Percentiles rank a stretch among this genome's conserved stretches.
These are phyloP conservation scores for Thermophis baileyi DNA, from an alignment of 2,113 vertebrate species.

Conservation along the genomic window DNA sequence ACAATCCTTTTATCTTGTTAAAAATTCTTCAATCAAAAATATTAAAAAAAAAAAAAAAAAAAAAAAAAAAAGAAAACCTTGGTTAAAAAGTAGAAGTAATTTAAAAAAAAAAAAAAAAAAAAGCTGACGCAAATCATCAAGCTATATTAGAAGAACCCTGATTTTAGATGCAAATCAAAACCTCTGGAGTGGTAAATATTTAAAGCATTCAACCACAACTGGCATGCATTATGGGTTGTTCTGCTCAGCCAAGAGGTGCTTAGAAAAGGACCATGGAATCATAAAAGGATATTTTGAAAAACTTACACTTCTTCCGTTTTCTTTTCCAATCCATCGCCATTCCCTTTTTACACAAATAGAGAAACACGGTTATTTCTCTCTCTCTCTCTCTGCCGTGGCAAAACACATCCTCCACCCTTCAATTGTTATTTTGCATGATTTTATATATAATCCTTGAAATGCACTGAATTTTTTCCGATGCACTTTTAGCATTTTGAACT, in stretches of 20 bases:
- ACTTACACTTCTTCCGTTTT: slow-evolving; percentile 86
- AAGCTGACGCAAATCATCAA: not conserved
- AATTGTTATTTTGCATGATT: not conserved
- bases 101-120: not conserved
- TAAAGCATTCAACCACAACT: not conserved
- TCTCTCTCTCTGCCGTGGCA: not conserved
- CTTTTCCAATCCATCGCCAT: slow-evolving; percentile 68
- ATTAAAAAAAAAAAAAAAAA: too few relatives aligned
- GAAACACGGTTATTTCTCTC: rapidly evolving
- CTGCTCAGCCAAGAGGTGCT: not conserved
- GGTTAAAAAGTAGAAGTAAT: too few relatives aligned
- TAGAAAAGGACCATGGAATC: not conserved
- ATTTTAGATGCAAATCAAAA: not conserved
- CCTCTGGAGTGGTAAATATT: not conserved
- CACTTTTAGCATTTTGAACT: not conserved
- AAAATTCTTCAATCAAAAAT: not conserved
- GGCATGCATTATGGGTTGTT: not conserved
- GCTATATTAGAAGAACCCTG: not conserved
- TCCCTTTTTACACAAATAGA: slow-evolving; percentile 65
- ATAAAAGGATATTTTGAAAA: not conserved
- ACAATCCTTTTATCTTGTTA: not conserved
- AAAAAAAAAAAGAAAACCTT: too few relatives aligned
- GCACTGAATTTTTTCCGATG: not conserved
- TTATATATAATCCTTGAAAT: too few relatives aligned
- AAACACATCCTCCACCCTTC: not conserved